These are phyloP conservation scores for Sebastes minor DNA, from an alignment of 2,797 vertebrate genomes.

Conservation along the genomic window DNA sequence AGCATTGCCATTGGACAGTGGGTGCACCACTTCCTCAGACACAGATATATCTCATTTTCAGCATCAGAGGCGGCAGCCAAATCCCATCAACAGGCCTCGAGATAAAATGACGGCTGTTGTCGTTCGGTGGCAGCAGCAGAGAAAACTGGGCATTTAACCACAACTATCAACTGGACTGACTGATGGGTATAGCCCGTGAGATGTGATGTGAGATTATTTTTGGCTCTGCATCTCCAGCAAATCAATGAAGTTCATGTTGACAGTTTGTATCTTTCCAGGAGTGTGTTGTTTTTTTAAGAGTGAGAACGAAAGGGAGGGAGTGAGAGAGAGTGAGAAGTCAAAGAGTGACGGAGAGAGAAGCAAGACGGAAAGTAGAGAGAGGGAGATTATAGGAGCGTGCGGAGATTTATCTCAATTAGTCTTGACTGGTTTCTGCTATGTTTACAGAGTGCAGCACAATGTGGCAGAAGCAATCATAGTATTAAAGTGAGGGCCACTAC, in stretches of 20 bases:
- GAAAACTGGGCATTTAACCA: slow-evolving; percentile 26
- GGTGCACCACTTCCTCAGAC: neutral
- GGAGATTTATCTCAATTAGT: slow-evolving; percentile 30
- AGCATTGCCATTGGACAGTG: neutral
- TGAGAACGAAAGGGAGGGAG: slow-evolving; percentile 6
- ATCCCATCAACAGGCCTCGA: slow-evolving; percentile 2
- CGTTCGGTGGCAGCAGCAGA: neutral
- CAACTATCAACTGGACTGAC: slow-evolving; percentile 26
- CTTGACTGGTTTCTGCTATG: slow-evolving; percentile 17
- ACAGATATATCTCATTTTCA: neutral
- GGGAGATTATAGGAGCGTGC: neutral
- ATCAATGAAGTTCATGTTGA: slow-evolving; percentile 40
- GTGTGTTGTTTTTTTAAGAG: slow-evolving; percentile 17
- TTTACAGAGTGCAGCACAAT: slow-evolving; percentile 17
- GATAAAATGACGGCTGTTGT: slow-evolving; percentile 20
- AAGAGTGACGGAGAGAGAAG: slow-evolving; percentile 5
- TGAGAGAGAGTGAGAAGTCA: slow-evolving; percentile 45
- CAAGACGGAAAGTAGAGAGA: neutral
- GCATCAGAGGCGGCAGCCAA: neutral
- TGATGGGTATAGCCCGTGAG: slow-evolving; percentile 1
- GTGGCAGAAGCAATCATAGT: neutral
- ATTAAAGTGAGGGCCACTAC: neutral
- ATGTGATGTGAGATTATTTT: slow-evolving; percentile 9
- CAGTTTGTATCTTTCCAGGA: slow-evolving; percentile 26
- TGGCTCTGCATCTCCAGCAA: slow-evolving; percentile 11